Evolutionary conservation across 1,140 invertebrate species (phyloP).

Genomic region (Orchesella cincta): DNA sequence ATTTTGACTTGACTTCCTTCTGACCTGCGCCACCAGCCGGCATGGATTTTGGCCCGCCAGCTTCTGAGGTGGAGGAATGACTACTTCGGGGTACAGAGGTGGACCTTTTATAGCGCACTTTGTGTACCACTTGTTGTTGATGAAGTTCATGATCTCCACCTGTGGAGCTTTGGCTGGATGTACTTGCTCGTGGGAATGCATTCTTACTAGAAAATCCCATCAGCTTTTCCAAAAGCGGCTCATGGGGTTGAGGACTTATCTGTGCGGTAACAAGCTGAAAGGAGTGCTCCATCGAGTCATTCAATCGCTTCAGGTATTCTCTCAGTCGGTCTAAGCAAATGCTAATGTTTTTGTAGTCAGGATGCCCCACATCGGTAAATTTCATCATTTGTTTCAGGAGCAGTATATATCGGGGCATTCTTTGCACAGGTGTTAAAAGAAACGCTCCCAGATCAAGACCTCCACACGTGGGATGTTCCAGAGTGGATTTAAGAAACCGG

Average conservation of each 20-base stretch:
- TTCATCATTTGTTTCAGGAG: slow-evolving; percentile 56
- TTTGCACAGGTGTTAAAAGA: slow-evolving; percentile 56
- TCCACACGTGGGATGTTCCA: slow-evolving; percentile 54
- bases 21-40: background rate
- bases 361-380: slow-evolving; percentile 54
- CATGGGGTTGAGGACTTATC: slow-evolving; percentile 45
- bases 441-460: slow-evolving; percentile 55
- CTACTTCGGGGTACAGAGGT: slow-evolving; percentile 31
- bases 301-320: slow-evolving; percentile 55
- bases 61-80: background rate
- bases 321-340: slow-evolving; percentile 53
- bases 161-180: slow-evolving; percentile 36
- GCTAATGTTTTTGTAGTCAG: slow-evolving; percentile 54
- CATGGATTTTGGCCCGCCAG: background rate
- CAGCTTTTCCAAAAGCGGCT: slow-evolving; percentile 32
- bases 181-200: slow-evolving; percentile 32
- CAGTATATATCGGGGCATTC: slow-evolving; percentile 57
- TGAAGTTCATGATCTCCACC: slow-evolving; percentile 27
- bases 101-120: slow-evolving; percentile 38
- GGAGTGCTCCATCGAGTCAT: slow-evolving; percentile 57
- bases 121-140: background rate
- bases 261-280: slow-evolving; percentile 55
- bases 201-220: slow-evolving; percentile 39
- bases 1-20: slow-evolving; percentile 32
- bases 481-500: slow-evolving; percentile 54